phyloP scores from a whole-genome alignment of 2,797 vertebrate species.

The Masticophis lateralis region DNA sequence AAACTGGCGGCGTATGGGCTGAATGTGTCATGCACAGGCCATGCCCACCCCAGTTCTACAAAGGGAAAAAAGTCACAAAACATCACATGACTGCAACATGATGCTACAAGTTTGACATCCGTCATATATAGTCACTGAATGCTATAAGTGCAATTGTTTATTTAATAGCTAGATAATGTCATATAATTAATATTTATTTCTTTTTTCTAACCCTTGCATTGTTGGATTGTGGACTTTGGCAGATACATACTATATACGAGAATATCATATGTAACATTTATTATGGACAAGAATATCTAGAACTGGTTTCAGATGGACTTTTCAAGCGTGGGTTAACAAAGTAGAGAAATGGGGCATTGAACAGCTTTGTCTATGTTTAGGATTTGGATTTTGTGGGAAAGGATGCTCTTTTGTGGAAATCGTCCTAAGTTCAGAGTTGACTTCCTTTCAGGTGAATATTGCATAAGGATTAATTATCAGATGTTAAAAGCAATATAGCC shows the following conservation, averaged over 20 bases:
- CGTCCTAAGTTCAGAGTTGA: neutral
- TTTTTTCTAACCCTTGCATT: neutral
- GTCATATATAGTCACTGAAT: neutral
- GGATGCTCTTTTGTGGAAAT: neutral
- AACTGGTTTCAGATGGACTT: neutral
- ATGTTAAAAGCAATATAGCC: neutral
- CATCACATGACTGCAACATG: no score
- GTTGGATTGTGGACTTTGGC: neutral
- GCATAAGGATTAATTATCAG: neutral
- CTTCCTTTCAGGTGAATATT: neutral
- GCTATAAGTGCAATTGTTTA: neutral
- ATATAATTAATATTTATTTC: neutral
- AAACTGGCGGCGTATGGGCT: no score
- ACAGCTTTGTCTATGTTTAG: neutral
- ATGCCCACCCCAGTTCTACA: no score
- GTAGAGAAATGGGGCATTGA: neutral
- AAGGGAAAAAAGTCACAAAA: no score
- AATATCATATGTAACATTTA: neutral
- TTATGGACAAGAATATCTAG: neutral
- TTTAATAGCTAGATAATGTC: neutral
- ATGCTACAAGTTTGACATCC: no score
- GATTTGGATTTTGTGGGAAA: neutral
- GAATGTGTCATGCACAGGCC: no score
- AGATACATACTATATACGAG: neutral
- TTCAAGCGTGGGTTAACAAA: neutral